These are phyloP conservation scores for Camponotus vicinus DNA, from an alignment of 1,140 invertebrate species.

Conservation along the genomic window DNA sequence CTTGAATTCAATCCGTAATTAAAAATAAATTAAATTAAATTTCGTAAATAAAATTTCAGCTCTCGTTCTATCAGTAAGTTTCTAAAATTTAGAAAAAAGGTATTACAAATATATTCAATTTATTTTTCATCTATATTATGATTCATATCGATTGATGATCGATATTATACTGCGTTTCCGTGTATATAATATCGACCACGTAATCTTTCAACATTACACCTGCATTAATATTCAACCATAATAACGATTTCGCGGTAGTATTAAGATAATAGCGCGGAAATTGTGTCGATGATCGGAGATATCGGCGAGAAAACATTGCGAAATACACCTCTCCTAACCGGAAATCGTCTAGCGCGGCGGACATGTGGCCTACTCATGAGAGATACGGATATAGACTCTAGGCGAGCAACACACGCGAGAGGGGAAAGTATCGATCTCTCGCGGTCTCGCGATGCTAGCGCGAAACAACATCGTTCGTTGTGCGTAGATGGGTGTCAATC, in stretches of 20 bases:
- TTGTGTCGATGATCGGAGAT: constrained; percentile 26
- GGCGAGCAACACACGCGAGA: neutral
- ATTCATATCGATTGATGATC: constrained; percentile 44
- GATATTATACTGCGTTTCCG: neutral
- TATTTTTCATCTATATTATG: neutral
- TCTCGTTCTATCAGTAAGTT: neutral
- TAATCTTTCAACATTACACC: constrained; percentile 23
- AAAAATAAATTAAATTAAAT: neutral
- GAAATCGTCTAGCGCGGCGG: constrained; percentile 66
- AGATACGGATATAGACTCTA: constrained; percentile 51
- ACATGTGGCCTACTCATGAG: constrained; percentile 33
- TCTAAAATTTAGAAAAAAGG: too few species aligned
- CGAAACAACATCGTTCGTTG: constrained; percentile 27
- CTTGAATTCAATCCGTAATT: constrained; percentile 15
- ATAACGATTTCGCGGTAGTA: constrained; percentile 14
- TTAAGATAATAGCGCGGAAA: constrained; percentile 46
- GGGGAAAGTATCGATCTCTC: constrained; percentile 66
- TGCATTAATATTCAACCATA: neutral
- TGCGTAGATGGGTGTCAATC: constrained; percentile 16
- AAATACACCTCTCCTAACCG: constrained; percentile 40
- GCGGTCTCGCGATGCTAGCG: neutral
- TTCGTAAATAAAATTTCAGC: neutral
- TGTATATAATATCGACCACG: too few species aligned
- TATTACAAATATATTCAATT: constrained; percentile 28
- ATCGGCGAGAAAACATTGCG: constrained; percentile 37